Evolutionary conservation across 2,888 invertebrate genomes (phyloP).

Genomic region (Pollenia angustigena): DNA sequence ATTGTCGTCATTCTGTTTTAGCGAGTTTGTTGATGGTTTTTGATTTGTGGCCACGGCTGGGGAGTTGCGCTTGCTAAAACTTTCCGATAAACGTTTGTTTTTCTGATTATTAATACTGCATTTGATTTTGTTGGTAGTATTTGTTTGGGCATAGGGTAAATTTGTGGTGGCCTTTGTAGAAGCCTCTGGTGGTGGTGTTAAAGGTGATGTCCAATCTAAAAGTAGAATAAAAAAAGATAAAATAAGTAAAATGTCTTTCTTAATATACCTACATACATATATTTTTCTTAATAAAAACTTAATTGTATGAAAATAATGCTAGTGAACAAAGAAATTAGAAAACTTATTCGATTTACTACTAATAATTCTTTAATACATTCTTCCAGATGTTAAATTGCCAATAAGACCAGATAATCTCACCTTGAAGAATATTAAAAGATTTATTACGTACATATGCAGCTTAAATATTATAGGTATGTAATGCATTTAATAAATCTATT

Average conservation of each 20-base stretch:
- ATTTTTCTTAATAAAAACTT: background rate
- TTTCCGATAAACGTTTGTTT: conserved; percentile 67
- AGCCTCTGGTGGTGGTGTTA: conserved; percentile 75
- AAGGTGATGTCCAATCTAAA: conserved; percentile 80
- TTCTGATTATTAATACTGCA: conserved; percentile 76
- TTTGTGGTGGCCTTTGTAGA: conserved; percentile 66
- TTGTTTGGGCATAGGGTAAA: conserved; percentile 69
- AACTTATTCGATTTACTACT: too few relatives aligned
- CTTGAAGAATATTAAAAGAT: background rate
- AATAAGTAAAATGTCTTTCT: background rate
- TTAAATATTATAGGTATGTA: too few relatives aligned
- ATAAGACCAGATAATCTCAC: too few relatives aligned
- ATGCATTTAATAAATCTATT: too few relatives aligned
- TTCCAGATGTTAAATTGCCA: too few relatives aligned
- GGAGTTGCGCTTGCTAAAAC: conserved; percentile 48
- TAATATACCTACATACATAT: too few relatives aligned
- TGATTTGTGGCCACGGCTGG: conserved; percentile 62
- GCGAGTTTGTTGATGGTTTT: conserved; percentile 45
- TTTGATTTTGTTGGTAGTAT: conserved; percentile 74
- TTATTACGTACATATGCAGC: too few relatives aligned
- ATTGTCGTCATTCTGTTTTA: conserved; percentile 59
- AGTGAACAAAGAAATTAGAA: too few relatives aligned
- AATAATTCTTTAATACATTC: too few relatives aligned
- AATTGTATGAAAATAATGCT: background rate
- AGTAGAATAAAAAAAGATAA: conserved; percentile 65